phyloP scores from a whole-genome alignment of 2,888 invertebrate genomes.

The Shargacucullia verbasci region DNA sequence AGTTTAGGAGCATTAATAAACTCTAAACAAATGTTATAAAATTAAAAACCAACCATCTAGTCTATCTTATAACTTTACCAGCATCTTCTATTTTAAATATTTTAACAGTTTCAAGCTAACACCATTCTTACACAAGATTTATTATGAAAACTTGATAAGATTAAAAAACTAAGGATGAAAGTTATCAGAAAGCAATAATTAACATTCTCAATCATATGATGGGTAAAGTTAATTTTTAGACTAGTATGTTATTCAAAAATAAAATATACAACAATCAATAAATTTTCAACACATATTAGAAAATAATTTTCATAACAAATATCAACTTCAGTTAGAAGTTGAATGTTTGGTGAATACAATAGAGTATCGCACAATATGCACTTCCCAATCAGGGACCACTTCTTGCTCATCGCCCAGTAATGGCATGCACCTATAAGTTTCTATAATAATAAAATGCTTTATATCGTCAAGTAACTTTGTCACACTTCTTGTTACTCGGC shows the following conservation, averaged over 20 bases:
- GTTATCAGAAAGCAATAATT: no score
- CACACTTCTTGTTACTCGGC: conserved; percentile 69
- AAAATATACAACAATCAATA: conserved; percentile 1
- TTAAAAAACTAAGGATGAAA: no score
- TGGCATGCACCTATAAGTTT: conserved; percentile 81
- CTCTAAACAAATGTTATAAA: neutral
- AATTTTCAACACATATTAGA: neutral
- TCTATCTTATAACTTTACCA: no score
- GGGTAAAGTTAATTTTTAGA: no score
- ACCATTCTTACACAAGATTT: no score
- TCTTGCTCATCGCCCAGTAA: conserved; percentile 76
- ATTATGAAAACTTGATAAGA: no score
- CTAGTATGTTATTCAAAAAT: neutral
- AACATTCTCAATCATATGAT: no score
- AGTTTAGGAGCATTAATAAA: neutral
- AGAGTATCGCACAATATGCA: conserved; percentile 75
- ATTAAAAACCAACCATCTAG: no score
- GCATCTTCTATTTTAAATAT: no score
- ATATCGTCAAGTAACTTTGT: conserved; percentile 58
- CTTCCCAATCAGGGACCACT: conserved; percentile 75
- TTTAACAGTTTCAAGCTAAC: no score
- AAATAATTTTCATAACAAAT: neutral
- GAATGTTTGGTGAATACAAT: conserved; percentile 64
- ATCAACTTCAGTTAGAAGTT: conserved; percentile 5
- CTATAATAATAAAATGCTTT: conserved; percentile 70